phyloP scores from a whole-genome alignment of 2,113 vertebrate genomes.

The Camelus bactrianus region DNA sequence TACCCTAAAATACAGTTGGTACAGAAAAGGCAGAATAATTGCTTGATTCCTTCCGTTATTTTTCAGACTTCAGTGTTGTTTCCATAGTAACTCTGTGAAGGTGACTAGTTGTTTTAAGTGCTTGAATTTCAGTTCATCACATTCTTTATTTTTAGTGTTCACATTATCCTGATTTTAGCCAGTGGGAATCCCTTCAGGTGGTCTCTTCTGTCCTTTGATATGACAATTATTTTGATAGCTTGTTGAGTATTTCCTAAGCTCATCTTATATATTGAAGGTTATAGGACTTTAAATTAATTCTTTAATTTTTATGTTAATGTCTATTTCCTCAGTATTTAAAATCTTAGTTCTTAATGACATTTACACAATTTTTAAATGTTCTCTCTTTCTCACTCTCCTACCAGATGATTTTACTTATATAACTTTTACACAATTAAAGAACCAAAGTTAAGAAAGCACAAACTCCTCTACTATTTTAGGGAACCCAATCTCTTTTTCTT shows the following conservation, averaged over 20 bases:
- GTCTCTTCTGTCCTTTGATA: neutral
- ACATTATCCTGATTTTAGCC: neutral
- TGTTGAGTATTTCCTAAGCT: constrained; percentile 4
- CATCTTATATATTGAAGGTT: constrained; percentile 3
- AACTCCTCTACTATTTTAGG: neutral
- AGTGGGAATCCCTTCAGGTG: neutral
- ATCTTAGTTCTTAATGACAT: constrained; percentile 36
- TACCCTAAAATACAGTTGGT: neutral
- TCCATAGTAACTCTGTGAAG: constrained; percentile 14
- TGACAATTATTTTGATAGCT: constrained; percentile 33
- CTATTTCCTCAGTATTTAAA: neutral
- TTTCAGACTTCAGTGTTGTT: constrained; percentile 19
- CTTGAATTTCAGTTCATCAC: neutral
- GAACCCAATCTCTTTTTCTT: neutral
- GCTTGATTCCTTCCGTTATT: constrained; percentile 47
- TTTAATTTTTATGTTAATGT: constrained; percentile 39
- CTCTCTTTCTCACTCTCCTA: neutral
- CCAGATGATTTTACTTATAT: constrained; percentile 3
- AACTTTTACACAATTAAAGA: constrained; percentile 25
- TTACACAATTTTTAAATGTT: neutral
- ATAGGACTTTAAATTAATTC: neutral
- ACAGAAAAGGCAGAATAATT: neutral
- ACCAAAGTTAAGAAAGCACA: constrained; percentile 39
- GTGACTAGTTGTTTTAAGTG: neutral
- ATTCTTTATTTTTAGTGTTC: neutral